Evolutionary conservation across 2,888 invertebrate genomes (phyloP).

Genomic region (Drosophila meridionalis): DNA sequence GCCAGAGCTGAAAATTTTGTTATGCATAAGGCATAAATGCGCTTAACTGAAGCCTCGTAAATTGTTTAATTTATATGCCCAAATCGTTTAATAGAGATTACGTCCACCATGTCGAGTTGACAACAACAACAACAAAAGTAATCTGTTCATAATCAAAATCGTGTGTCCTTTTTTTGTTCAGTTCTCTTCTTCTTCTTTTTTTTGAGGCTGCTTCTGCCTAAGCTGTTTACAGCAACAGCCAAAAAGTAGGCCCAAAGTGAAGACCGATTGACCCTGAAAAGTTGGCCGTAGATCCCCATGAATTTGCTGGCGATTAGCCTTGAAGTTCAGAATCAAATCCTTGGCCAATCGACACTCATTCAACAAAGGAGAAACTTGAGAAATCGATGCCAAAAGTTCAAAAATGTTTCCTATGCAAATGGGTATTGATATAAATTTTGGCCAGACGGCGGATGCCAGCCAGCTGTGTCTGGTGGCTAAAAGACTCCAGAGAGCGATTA

Average conservation of each 20-base stretch:
- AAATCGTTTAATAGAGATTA: slow-evolving; percentile 82
- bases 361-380: slow-evolving; percentile 45
- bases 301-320: slow-evolving; percentile 77
- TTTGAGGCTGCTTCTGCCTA: slow-evolving; percentile 16
- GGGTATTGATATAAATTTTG: slow-evolving; percentile 55
- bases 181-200: not conserved
- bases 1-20: slow-evolving; percentile 62
- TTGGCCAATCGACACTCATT: slow-evolving; percentile 70
- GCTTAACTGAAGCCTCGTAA: slow-evolving; percentile 62
- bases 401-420: slow-evolving; percentile 62
- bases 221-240: slow-evolving; percentile 56
- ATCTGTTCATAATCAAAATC: slow-evolving; percentile 73
- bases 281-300: slow-evolving; percentile 54
- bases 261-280: slow-evolving; percentile 66
- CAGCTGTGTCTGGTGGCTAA: slow-evolving; percentile 58
- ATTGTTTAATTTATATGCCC: slow-evolving; percentile 77
- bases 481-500: slow-evolving; percentile 77
- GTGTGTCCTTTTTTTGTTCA: slow-evolving; percentile 46
- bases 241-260: slow-evolving; percentile 31
- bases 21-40: slow-evolving; percentile 74
- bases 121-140: slow-evolving; percentile 43
- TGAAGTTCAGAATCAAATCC: slow-evolving; percentile 57
- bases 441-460: slow-evolving; percentile 53
- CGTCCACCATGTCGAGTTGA: slow-evolving; percentile 68
- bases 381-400: slow-evolving; percentile 65